Evolutionary conservation across 2,113 vertebrate species (phyloP).

Genomic region (Calyptommatus sinebrachiatus): DNA sequence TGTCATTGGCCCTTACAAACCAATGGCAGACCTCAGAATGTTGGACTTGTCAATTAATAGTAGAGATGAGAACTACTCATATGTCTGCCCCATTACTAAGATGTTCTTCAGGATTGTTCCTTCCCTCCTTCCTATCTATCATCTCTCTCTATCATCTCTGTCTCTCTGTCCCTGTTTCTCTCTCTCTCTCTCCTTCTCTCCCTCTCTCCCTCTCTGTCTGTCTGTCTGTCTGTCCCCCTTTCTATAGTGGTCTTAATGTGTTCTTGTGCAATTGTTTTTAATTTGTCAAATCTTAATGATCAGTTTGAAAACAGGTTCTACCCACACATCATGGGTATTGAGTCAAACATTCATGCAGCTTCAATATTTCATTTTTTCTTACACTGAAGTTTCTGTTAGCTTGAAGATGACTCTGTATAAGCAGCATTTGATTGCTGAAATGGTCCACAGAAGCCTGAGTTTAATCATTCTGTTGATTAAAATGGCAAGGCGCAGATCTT

Average conservation of each 20-base stretch:
- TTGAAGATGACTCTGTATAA: not conserved
- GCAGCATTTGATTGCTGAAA: constrained; percentile 8
- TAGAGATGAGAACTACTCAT: no score
- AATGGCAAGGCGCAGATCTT: not conserved
- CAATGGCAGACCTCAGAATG: no score
- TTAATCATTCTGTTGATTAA: constrained; percentile 11
- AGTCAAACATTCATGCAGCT: constrained; percentile 7
- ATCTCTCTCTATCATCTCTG: no score
- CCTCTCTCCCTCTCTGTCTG: no score
- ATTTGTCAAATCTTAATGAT: not conserved
- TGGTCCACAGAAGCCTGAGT: not conserved
- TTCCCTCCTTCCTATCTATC: no score
- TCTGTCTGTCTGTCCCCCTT: not conserved
- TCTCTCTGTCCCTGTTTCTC: no score
- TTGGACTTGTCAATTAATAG: no score
- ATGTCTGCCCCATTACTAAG: no score
- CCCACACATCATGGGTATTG: not conserved
- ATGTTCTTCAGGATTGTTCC: no score
- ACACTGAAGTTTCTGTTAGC: not conserved
- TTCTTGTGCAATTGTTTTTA: not conserved
- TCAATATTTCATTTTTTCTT: not conserved
- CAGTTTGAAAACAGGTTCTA: not conserved
- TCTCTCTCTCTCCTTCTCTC: no score
- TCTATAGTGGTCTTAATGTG: not conserved
- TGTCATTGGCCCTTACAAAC: no score